Evolutionary conservation across 1,140 invertebrate genomes (phyloP), one percentile per base, ranked within the genome.

Genomic region (Bombus fervidus): DNA sequence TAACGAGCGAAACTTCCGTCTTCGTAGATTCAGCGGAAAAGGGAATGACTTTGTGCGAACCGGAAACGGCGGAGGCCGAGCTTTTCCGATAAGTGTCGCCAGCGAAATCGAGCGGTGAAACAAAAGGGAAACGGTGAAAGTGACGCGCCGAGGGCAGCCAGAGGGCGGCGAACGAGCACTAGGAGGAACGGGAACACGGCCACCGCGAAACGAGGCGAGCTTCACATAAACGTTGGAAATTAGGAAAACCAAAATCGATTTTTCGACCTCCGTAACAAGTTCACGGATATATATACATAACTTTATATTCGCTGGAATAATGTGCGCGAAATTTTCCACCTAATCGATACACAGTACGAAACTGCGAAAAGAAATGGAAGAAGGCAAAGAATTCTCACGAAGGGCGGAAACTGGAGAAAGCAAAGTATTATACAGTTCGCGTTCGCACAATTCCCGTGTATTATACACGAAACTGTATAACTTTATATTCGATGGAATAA

Each of bases 101-200:
- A 37, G 91, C 86, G 91, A 83, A 77, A 81, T 85, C 91, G 85
- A 85, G 91, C 81, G 91, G 83, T 90, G 90, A 86, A 76, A 83
- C 81, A 75, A 80, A 83, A 91, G 57, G 92, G 93, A 94, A 93
- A 93, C 93, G 94, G 93, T 93, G 89, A 90, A 86, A 89, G 78
- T 74, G 75, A 83, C 37, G 86, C 87, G 87, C 88, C 83, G 69
- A 88, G 88, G 86, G 86, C 69, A 66, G 68, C 68, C 41, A 81
- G 59, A 68, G 53, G 47, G 71, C 41, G 75, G 80, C 18, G 62
- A 28, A 39, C 10, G 53, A 41, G 69, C 2, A 31, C 28, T 37
- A 34, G 18, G 43, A n/a, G 53, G 53, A 57, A 69, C 34, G 64
- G 28, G 57, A 53, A 43, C 71, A 10, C 66, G 68, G 57, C 22